Base-by-base conservation (phyloP, 2,113 vertebrate species). In the Aegithalos caudatus region DNA sequence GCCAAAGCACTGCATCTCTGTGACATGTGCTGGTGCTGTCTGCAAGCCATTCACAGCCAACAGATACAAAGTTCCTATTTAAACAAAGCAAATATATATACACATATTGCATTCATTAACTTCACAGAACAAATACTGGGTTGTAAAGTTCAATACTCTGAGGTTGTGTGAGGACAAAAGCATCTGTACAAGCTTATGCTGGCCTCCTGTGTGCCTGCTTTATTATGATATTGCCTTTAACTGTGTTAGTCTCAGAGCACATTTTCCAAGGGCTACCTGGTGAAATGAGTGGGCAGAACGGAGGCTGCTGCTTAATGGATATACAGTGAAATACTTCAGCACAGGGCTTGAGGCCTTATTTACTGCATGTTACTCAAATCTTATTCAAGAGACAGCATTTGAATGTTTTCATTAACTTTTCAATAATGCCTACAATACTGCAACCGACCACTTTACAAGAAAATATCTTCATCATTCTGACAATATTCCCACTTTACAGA, bases 401-500 rank as follows among this genome's bases (percentile, higher is more conserved):
- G 14, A 50, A 79, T 57, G 40, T 57, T 71, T 78, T 15, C 61
- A 64, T 38, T 29, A 69, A 53, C 58, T 82, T 58, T 65, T 33
- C 61, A 82, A 42, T 50, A 61, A 64, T 9, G 28, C 28, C 65
- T 40, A 40, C 29, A 56, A 56, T 20, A 31, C 22, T 57, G 40
- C 0, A 2, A 79, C 31, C 0, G 0, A 53, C 14, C 38, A n/a
- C 67, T 42, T 65, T 3, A 53, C 6, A 56, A 35, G 33, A 67
- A 81, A 74, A 5, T 48, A 74, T 15, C 16, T 48, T 69, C 14
- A 76, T 12, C 53, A 19, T 84, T 33, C 57, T 80, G 45, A 85
- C 18, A 27, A 16, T 20, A 86, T 47, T 91, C 24, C 4, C 62
- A 35, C 57, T 82, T 80, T 25, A 76, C 31, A 72, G 66, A 81